A percentile compares a stretch with the other conserved stretches of the same genome.
Evolutionary conservation across 2,888 invertebrate species (phyloP).

Genomic region (Troides oblongomaculatus): DNA sequence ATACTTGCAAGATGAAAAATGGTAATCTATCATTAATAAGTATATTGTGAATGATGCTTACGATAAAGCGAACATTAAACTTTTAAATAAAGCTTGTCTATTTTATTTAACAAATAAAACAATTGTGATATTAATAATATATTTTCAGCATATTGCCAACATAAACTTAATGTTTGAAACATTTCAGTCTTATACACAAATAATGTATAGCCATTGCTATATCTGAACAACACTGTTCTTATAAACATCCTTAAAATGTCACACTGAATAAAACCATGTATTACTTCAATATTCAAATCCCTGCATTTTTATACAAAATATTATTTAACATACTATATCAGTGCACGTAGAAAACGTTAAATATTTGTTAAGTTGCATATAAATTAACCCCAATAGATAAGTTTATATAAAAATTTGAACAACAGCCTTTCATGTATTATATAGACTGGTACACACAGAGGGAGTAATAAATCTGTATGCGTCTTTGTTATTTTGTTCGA

Average conservation of each 20-base stretch:
- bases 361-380: background rate
- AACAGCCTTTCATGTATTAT: no score
- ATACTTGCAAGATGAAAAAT: no score
- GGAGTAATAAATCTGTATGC: no score
- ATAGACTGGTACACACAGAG: no score
- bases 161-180: slow-evolving; percentile 25
- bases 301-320: background rate
- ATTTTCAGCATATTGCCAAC: slow-evolving; percentile 13
- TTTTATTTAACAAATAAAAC: background rate
- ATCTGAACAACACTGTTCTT: background rate
- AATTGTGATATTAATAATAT: slow-evolving; percentile 10
- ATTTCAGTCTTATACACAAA: slow-evolving; percentile 28
- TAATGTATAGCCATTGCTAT: background rate
- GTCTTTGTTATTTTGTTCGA: no score
- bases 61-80: background rate
- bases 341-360: background rate
- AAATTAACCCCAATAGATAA: no score
- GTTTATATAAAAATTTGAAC: no score
- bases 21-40: no score
- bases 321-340: background rate
- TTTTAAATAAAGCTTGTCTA: background rate
- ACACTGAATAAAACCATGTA: background rate
- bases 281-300: background rate
- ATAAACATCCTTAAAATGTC: background rate
- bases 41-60: no score